These are phyloP conservation scores for honey bee (Apis mellifera) DNA, from an alignment of 1,140 invertebrate species.

Conservation along the genomic window Amel_HAv3.1 CM009944.2:3063001-3063500, in stretches of 20 bases:
- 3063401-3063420: neutral
- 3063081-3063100: constrained; percentile 24
- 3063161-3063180: constrained; percentile 20
- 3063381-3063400: neutral
- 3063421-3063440: too few species aligned
- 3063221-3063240: constrained; percentile 40
- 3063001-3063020: neutral
- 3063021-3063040: neutral
- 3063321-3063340: neutral
- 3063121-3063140: constrained; percentile 4
- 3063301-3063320: constrained; percentile 15
- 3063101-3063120: constrained; percentile 27
- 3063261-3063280: constrained; percentile 1
- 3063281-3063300: constrained; percentile 14
- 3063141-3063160: constrained; percentile 33
- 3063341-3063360: neutral
- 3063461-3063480: too few species aligned
- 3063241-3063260: constrained; percentile 30
- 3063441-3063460: too few species aligned
- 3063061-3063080: neutral
- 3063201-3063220: constrained; percentile 43
- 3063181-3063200: constrained; percentile 45
- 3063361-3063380: neutral
- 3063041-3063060: neutral
- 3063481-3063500: too few species aligned